Base-by-base conservation (phyloP, 2,113 vertebrate species). In the Anhinga rufa region DNA sequence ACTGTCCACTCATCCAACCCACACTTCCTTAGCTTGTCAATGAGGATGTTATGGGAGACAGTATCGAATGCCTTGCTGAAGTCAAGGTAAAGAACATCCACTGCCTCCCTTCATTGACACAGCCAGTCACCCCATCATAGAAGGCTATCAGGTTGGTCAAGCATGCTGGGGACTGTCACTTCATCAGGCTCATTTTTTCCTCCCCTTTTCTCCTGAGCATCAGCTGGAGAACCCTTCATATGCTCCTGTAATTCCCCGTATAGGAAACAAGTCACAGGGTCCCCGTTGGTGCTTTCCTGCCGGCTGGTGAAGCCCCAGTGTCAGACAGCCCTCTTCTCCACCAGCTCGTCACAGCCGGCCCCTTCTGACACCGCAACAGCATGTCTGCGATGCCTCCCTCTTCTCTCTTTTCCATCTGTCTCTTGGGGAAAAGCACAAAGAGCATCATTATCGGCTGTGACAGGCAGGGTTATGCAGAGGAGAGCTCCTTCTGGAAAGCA, bases 401-500 rank as follows among this genome's bases (percentile, higher is more conserved):
- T 55, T 40, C 38, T 26, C 65, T 91, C 36, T 65, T 82, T 85
- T 86, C 92, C 94, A 64, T 97, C 91, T 95, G 91, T 85, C 84
- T 93, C 58, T 1, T 66, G 81, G 54, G 95, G 46, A 82, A 57
- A 65, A 82, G 82, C 90, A 74, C 75, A 34, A 48, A 70, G 78
- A 93, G 75, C 88, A 82, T 78, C 17, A 1, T 83, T 40, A 66
- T 87, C 90, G 74, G 62, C 68, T 90, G 34, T 88, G 85, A 83
- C 87, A 94, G 82, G 64, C 82, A 52, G 78, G 90, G 71, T n/a
- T 72, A 14, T 17, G 49, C 69, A 76, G 57, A 78, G 80, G 83
- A 66, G 48, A 80, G 66, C 62, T 94, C 58, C 70, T 94, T 40
- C 68, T 72, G 54, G 57, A 57, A 65, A 90, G 92, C 92, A 92